Percentiles rank a stretch among this genome's conserved stretches.
phyloP scores from a whole-genome alignment of 2,888 invertebrate species.

The Colletes collaris region DNA sequence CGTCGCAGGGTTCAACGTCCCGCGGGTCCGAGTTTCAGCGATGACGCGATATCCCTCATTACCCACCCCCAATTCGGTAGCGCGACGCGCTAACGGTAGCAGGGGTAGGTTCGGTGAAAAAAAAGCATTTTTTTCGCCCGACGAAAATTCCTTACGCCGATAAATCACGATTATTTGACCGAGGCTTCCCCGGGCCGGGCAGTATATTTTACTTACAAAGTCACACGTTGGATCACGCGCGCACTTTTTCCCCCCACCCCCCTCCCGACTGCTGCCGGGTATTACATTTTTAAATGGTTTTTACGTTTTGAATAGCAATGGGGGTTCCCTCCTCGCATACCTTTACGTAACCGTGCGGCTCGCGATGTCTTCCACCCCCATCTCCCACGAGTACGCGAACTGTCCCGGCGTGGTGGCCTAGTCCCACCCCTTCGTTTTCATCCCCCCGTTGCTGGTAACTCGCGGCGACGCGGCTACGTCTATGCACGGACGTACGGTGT shows the following conservation, averaged over 20 bases:
- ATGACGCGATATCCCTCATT: slow-evolving; percentile 40
- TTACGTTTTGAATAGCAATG: slow-evolving; percentile 83
- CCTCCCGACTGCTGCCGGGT: slow-evolving; percentile 69
- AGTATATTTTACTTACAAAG: slow-evolving; percentile 83
- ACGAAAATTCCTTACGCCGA: slow-evolving; percentile 80
- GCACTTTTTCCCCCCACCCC: slow-evolving; percentile 62
- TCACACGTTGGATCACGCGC: slow-evolving; percentile 81
- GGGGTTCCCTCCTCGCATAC: slow-evolving; percentile 69
- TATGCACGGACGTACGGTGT: slow-evolving; percentile 30
- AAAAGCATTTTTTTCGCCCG: slow-evolving; percentile 62
- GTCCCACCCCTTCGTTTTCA: slow-evolving; percentile 9
- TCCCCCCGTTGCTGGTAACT: background rate
- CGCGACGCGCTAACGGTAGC: background rate
- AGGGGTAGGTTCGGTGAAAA: slow-evolving; percentile 53
- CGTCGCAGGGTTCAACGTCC: background rate
- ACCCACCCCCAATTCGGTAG: slow-evolving; percentile 20
- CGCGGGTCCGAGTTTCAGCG: background rate
- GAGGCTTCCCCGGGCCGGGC: slow-evolving; percentile 80
- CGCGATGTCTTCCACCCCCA: slow-evolving; percentile 18
- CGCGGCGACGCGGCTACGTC: slow-evolving; percentile 9
- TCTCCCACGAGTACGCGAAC: slow-evolving; percentile 32
- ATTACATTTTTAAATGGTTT: slow-evolving; percentile 83
- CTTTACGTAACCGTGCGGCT: slow-evolving; percentile 56
- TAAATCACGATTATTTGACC: slow-evolving; percentile 83
- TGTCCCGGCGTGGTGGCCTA: slow-evolving; percentile 40